These are phyloP conservation scores for Intellagama lesueurii DNA, from an alignment of 2,797 vertebrate species.

Conservation along the genomic window DNA sequence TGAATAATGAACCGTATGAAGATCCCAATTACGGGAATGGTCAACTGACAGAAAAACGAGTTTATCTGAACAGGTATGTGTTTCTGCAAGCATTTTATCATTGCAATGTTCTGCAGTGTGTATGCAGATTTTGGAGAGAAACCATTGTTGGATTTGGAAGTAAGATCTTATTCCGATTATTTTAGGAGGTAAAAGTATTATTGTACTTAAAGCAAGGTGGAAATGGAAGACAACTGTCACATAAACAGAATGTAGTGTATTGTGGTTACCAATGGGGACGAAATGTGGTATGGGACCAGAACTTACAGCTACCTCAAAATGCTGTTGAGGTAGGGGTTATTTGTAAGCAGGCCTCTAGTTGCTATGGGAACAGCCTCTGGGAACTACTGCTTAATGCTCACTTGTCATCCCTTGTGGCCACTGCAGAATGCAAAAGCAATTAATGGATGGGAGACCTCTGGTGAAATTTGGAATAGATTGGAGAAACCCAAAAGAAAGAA, in stretches of 20 bases:
- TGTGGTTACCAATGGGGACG: not conserved
- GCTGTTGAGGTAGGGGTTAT: not conserved
- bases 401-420: too few species aligned
- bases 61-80: constrained; percentile 95
- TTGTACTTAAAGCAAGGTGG: not conserved
- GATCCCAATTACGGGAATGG: constrained; percentile 93
- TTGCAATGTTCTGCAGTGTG: not conserved
- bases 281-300: not conserved
- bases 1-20: constrained; percentile 94
- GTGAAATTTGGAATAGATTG: not conserved
- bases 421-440: not conserved
- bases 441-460: not conserved
- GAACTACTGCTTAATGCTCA: not conserved
- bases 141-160: not conserved
- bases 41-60: constrained; percentile 96
- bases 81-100: not conserved
- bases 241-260: not conserved
- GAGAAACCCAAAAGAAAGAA: too few species aligned
- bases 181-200: too few species aligned
- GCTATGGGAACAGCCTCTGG: not conserved
- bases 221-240: not conserved
- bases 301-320: not conserved
- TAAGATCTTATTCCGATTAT: too few species aligned
- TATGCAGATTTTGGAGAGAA: not conserved
- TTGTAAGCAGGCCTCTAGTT: not conserved